These are phyloP conservation scores for Dromius quadrimaculatus DNA, from an alignment of 2,888 invertebrate genomes.

Conservation along the genomic window DNA sequence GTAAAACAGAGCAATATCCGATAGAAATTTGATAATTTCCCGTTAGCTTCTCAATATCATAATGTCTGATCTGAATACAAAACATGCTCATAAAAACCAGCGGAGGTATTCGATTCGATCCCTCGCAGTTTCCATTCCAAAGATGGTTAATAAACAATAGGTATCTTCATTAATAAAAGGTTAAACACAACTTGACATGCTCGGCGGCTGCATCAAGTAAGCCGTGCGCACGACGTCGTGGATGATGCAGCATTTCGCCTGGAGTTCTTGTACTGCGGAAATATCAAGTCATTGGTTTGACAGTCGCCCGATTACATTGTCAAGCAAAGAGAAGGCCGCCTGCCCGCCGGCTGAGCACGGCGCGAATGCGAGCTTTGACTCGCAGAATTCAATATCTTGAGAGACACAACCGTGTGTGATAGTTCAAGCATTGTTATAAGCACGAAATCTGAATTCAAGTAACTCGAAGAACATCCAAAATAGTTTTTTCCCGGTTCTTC, in stretches of 20 bases:
- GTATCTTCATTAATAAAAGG: constrained; percentile 49
- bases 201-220: constrained; percentile 28
- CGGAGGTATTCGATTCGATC: constrained; percentile 2
- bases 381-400: no score
- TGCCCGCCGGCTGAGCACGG: constrained; percentile 8
- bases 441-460: no score
- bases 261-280: constrained; percentile 49
- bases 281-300: constrained; percentile 52
- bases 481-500: no score
- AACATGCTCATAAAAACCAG: constrained; percentile 2
- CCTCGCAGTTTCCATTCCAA: constrained; percentile 24
- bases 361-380: constrained; percentile 15
- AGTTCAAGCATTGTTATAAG: no score
- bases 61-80: not conserved
- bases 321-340: constrained; percentile 49
- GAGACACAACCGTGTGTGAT: no score
- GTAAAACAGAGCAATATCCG: no score
- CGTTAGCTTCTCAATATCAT: not conserved
- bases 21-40: not conserved
- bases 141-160: constrained; percentile 43
- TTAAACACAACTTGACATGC: constrained; percentile 44
- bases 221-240: constrained; percentile 9
- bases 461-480: no score
- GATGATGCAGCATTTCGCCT: constrained; percentile 48
- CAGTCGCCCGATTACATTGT: constrained; percentile 51